Base-by-base conservation (phyloP, 92 coral and sea anemone species). In the Epizoanthus scotinus region DNA sequence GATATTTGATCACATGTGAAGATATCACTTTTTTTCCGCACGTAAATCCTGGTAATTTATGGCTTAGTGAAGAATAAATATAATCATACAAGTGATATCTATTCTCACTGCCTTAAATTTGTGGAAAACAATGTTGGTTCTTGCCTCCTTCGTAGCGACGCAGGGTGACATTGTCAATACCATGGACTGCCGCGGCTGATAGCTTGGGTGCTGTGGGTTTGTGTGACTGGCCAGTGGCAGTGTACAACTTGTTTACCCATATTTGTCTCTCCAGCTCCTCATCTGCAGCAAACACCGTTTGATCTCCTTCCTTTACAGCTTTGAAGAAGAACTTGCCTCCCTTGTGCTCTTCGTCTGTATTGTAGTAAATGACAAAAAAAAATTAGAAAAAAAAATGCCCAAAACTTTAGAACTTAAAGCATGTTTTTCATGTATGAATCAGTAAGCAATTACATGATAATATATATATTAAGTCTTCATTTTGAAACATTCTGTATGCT, bases 221-320 rank as follows among this genome's bases (percentile, higher is more conserved):
- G 80, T 96, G 98, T 9, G 99, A 96, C 78, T 96, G 99, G n/a
- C 99, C 99, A 22, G 98, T 96, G 0, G 99, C 99, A 65, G 94
- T 94, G 87, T 91, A 96, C 19, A 96, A 87, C 61, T 96, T 96
- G 82, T 96, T 94, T n/a, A 96, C 99, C 99, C 99, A 96, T 88
- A 96, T 90, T 55, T 95, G 94, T 63, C 99, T 88, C 19, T 96
- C 99, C 5, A 91, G 93, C 58, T 96, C 99, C 63, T 96, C 99
- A 50, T 96, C 99, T 27, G 94, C 87, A 1, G 98, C 95, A 84
- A 96, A 94, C 40, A 86, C 78, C 25, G 94, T 88, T 44, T 88
- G 91, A 77, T 96, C 95, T 10, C 99, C 99, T 82, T 96, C 99
- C 84, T 96, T 93, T 2, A 96, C 98, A 17, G 94, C 97, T 79